A percentile compares a stretch with the other conserved stretches of the same genome.
phyloP scores from a whole-genome alignment of 2,888 invertebrate species.

The Cristatella mucedo region DNA sequence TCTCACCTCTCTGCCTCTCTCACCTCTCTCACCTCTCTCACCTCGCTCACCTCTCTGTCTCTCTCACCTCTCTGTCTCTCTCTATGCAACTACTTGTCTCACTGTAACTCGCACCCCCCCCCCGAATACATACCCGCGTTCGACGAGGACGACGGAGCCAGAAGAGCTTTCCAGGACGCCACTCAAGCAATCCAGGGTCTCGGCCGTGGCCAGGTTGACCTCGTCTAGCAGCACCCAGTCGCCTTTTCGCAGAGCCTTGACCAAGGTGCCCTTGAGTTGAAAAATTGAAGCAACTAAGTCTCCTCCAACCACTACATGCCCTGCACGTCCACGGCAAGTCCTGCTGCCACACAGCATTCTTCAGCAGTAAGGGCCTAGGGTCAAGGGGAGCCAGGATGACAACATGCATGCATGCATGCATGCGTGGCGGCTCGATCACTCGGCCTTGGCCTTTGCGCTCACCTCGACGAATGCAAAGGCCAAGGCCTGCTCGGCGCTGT shows the following conservation, averaged over 20 bases:
- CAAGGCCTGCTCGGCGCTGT: slow-evolving; percentile 49
- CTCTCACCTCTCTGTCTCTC: too few relatives aligned
- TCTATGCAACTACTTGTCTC: too few relatives aligned
- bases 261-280: slow-evolving; percentile 56
- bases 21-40: too few relatives aligned
- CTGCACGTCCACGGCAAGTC: too few relatives aligned
- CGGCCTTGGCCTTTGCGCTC: slow-evolving; percentile 11
- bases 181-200: slow-evolving; percentile 83
- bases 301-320: background rate
- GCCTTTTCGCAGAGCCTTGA: slow-evolving; percentile 66
- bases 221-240: slow-evolving; percentile 94
- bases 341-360: too few relatives aligned
- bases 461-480: slow-evolving; percentile 76
- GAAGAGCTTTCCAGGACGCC: slow-evolving; percentile 67
- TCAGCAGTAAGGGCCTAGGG: too few relatives aligned
- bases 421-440: too few relatives aligned
- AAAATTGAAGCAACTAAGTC: background rate
- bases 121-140: slow-evolving; percentile 53
- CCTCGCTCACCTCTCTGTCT: too few relatives aligned
- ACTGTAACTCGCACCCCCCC: too few relatives aligned
- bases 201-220: slow-evolving; percentile 90
- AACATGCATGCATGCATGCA: too few relatives aligned
- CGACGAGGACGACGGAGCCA: slow-evolving; percentile 65
- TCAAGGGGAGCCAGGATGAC: too few relatives aligned
- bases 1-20: too few relatives aligned